Conservation (phyloP, 2,113 vertebrate genomes). For the Eonycteris spelaea region DNA sequence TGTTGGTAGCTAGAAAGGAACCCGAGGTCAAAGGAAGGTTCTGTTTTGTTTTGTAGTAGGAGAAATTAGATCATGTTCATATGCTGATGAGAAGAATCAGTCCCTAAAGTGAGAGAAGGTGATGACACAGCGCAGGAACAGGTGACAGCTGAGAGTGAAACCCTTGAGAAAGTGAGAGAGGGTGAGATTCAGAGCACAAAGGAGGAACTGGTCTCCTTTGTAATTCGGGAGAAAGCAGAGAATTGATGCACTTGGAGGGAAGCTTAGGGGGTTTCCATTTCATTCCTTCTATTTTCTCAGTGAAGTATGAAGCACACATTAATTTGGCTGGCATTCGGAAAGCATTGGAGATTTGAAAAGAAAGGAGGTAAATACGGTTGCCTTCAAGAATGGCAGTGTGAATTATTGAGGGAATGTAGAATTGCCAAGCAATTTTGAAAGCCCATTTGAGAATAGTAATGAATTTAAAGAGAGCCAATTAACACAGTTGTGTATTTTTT, state of each 20-base stretch:
- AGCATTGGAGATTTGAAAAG: neutral
- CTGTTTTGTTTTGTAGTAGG: neutral
- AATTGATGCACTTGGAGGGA: neutral
- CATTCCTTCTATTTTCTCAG: constrained; percentile 28
- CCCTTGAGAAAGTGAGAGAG: neutral
- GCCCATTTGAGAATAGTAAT: neutral
- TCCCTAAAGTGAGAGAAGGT: neutral
- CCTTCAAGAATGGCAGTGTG: neutral
- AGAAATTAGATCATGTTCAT: neutral
- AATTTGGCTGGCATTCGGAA: neutral
- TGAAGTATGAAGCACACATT: neutral
- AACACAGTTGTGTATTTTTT: neutral
- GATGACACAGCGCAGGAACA: rapidly evolving
- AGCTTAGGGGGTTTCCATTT: constrained; percentile 45
- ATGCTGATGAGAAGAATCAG: neutral
- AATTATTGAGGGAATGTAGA: neutral
- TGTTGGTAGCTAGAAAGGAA: neutral
- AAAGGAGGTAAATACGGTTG: neutral
- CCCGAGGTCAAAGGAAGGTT: neutral
- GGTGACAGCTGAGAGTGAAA: neutral
- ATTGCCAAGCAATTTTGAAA: neutral
- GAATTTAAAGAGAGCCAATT: neutral
- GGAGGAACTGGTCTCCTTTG: neutral
- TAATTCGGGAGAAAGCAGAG: neutral
- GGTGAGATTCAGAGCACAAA: neutral